Percentiles rank a stretch among this genome's conserved stretches.
Conservation (phyloP, 1,140 invertebrate species). For the Caenorhabditis remanei region DNA sequence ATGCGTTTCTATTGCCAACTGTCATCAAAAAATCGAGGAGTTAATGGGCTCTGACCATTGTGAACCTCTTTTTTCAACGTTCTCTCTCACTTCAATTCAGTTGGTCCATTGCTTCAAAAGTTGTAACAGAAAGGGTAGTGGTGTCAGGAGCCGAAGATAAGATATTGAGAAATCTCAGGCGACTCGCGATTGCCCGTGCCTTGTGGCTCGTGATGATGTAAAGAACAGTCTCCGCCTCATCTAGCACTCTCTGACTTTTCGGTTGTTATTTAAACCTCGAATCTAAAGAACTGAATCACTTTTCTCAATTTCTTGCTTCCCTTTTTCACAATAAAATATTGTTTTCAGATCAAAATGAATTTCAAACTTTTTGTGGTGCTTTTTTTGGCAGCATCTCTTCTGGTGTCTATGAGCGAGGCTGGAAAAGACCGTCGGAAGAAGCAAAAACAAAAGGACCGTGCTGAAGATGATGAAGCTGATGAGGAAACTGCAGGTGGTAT, state of each 20-base stretch:
- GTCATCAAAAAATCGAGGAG: neutral
- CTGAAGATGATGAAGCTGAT: neutral
- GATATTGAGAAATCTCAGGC: neutral
- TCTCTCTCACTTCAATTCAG: conserved; percentile 2
- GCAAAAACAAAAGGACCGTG: conserved; percentile 12
- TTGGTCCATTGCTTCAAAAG: neutral
- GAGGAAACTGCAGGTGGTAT: neutral
- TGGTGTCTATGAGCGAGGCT: conserved; percentile 6
- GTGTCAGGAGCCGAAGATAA: neutral
- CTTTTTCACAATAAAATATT: neutral
- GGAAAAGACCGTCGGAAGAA: conserved; percentile 27
- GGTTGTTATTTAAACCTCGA: neutral
- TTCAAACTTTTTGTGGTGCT: conserved; percentile 5
- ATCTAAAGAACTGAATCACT: neutral
- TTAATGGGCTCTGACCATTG: neutral
- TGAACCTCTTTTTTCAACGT: conserved; percentile 18
- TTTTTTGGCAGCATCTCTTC: neutral
- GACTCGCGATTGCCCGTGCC: neutral
- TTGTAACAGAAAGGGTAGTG: conserved; percentile 11
- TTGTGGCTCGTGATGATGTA: conserved; percentile 3
- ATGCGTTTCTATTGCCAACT: neutral
- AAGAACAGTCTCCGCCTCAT: conserved; percentile 33
- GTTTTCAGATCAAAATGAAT: conserved; percentile 1
- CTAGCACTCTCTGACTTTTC: neutral
- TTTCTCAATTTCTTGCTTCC: neutral